Base-by-base conservation (phyloP, 2,888 invertebrate genomes). In the Eristalinus sepulchralis region DNA sequence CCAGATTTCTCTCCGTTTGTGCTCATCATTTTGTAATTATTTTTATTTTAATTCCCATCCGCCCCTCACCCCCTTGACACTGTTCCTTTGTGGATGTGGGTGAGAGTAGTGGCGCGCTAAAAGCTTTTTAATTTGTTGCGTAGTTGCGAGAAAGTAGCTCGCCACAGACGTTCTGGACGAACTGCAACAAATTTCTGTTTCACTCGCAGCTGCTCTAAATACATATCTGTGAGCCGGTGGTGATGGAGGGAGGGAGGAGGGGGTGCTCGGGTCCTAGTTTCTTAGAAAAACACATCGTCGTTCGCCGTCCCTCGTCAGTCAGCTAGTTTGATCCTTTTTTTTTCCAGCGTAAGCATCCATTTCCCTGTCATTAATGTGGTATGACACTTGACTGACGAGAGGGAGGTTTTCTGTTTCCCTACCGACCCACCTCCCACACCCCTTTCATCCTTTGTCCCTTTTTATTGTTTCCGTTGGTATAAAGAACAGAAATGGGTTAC, bases 71-170 rank as follows among this genome's bases (percentile, higher is more conserved):
- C 17, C 17, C 47, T 17, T 47, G 47, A 27, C 64, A 62, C 17
- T 31, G 20, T 53, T 27, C 72, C 53, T 63, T 24, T 31, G 57
- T 64, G 78, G 34, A 55, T 60, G 27, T 76, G 47, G 47, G 47
- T 17, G 47, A 47, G 47, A 47, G 47, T 33, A 76, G 72, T 66
- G 24, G 68, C 73, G 53, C 68, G 72, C 81, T 81, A 85, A 85
- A 85, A 85, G 84, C 81, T 85, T 85, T 84, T 85, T 73, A 85
- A 81, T 85, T 85, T 85, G 72, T 31, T 81, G 81, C 84, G 84
- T 85, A 81, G 66, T 66, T 39, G 27, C 36, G 53, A 24, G 66
- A 62, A 67, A 82, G 70, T 39, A 39, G 60, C 64, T 66, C 60
- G 62, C 57, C 55, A 72, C 73, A 73, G 72, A 63, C 62, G 67